Evolutionary conservation across 30 jellyfish, hydroid and myxozoan genomes (phyloP), one percentile per base, ranked within the genome.

Genomic region (Catostylus mosaicus): DNA sequence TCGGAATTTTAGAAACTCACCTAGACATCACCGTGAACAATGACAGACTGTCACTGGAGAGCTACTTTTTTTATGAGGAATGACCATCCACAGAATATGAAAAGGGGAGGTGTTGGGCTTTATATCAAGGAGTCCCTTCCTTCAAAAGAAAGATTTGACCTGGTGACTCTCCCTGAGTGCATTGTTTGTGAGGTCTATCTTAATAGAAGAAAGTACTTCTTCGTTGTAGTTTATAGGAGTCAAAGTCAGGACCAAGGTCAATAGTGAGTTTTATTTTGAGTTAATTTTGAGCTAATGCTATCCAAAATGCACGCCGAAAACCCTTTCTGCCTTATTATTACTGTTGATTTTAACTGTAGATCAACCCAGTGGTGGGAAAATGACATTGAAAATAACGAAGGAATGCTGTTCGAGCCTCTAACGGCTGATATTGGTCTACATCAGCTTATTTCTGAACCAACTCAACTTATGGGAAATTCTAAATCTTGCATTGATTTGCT

Each of bases 371-470:
- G 85, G 85, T 73, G 73, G 29, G 85, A 73, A n/a, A 50, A 52
- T 33, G 76, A 73, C 47, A 73, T 76, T 38, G 88, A 76, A 30
- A 76, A 76, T 57, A 76, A 76, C 30, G 88, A 76, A 50, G 88
- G 88, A 35, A 76, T 30, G 63, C 36, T 76, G 23, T 76, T 54
- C 32, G 88, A 76, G 88, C 78, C 88, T 19, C 65, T 76, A 18
- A 76, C 88, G 30, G 32, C 88, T 35, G 88, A 76, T 48, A 37
- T 76, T 52, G 75, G 85, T 46, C 85, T 48, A 22, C 73, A 73
- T 73, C 85, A 73, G 85, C 9, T 73, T 73, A 73, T 73, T 73
- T 43, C 85, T 9, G 85, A 73, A 73, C 85, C 85, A 73, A 73
- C 85, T n/a, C 72, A 73, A 20, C 30, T 73, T 33, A 48, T 73